These are phyloP conservation scores for Scrobipalpa atriplicella DNA, from an alignment of 2,888 invertebrate genomes.

Conservation along the genomic window DNA sequence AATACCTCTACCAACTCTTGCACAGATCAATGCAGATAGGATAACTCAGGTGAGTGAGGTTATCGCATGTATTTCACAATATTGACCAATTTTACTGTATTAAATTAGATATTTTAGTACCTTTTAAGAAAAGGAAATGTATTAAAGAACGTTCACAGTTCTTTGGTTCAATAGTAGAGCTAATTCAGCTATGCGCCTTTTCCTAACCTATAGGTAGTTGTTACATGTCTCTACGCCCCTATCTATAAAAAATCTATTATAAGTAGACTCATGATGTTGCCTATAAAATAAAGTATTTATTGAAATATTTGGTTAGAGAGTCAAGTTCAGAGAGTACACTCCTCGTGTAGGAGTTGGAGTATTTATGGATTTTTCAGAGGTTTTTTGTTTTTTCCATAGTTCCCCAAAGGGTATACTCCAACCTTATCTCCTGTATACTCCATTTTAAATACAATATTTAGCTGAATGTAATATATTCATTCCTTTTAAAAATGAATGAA, in stretches of 20 bases:
- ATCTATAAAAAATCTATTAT: background rate
- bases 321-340: too few relatives aligned
- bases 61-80: conserved; percentile 46
- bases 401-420: too few relatives aligned
- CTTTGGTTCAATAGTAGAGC: background rate
- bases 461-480: too few relatives aligned
- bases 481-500: too few relatives aligned
- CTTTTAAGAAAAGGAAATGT: background rate
- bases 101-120: background rate
- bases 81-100: conserved; percentile 30
- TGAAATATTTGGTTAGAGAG: too few relatives aligned
- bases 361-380: too few relatives aligned
- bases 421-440: too few relatives aligned
- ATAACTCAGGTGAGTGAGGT: conserved; percentile 89
- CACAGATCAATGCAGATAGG: conserved; percentile 95
- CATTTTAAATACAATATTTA: too few relatives aligned
- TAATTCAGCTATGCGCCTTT: background rate
- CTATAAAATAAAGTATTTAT: background rate
- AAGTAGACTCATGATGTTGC: background rate
- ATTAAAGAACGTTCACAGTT: background rate
- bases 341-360: too few relatives aligned
- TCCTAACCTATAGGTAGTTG: background rate
- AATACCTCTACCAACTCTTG: conserved; percentile 89
- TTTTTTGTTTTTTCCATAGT: too few relatives aligned
- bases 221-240: background rate